These are phyloP conservation scores for Cylloceria caligata DNA, from an alignment of 2,888 invertebrate genomes.

Conservation along the genomic window DNA sequence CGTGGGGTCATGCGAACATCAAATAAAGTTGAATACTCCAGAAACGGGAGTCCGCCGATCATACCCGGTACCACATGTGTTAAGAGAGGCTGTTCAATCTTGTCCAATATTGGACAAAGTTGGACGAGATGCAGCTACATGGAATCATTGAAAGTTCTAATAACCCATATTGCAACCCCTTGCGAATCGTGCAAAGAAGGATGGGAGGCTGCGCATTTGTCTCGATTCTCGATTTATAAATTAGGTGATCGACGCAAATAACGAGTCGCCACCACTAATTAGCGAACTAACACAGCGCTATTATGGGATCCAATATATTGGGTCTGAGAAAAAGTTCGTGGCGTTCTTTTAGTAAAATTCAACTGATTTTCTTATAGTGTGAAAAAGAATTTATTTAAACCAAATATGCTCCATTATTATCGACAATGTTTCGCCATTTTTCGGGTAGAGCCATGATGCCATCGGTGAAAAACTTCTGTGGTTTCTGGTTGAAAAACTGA, in stretches of 20 bases:
- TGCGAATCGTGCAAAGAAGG: conserved; percentile 75
- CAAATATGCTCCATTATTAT: too few species aligned
- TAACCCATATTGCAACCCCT: conserved; percentile 75
- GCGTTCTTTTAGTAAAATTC: too few species aligned
- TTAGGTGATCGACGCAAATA: not conserved
- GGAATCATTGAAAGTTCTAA: conserved; percentile 74
- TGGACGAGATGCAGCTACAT: conserved; percentile 55
- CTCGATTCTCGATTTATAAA: not conserved
- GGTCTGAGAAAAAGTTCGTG: too few species aligned
- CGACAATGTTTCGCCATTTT: too few species aligned
- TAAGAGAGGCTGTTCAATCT: not conserved
- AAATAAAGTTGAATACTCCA: not conserved
- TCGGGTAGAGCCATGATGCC: too few species aligned
- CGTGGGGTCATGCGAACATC: too few species aligned
- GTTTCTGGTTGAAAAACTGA: too few species aligned
- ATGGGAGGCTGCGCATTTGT: conserved; percentile 75
- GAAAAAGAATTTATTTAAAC: too few species aligned
- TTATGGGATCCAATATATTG: not conserved
- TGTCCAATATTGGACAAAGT: too few species aligned
- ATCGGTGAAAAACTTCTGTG: too few species aligned
- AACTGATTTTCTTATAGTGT: too few species aligned
- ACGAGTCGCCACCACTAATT: not conserved
- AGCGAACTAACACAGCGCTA: not conserved
- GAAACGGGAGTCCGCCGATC: not conserved
- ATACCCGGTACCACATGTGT: not conserved